Percentiles rank a stretch among this genome's conserved stretches.
Evolutionary conservation across 1,140 invertebrate genomes (phyloP).

Genomic region (Adelges cooleyi): DNA sequence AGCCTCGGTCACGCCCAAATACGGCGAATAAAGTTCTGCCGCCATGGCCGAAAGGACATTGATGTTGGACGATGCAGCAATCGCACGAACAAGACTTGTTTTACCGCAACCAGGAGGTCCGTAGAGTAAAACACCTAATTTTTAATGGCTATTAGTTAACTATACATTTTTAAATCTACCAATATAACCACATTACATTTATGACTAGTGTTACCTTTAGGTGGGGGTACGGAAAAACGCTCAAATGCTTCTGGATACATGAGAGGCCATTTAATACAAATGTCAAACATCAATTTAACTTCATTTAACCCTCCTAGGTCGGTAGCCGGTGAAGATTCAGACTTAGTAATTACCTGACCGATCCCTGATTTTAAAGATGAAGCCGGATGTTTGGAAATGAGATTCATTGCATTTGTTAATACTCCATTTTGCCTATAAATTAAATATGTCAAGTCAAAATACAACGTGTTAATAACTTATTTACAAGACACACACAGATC

Average conservation of each 20-base stretch:
- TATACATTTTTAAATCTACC: too few species aligned
- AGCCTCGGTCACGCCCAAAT: slow-evolving; percentile 53
- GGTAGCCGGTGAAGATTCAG: slow-evolving; percentile 39
- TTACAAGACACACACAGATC: slow-evolving; percentile 1
- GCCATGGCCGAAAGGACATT: slow-evolving; percentile 52
- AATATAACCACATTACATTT: neutral
- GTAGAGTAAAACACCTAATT: slow-evolving; percentile 52
- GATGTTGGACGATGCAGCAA: slow-evolving; percentile 48
- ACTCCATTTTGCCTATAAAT: neutral
- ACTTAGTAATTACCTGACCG: slow-evolving; percentile 39
- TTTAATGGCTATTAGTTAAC: neutral
- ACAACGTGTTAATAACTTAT: neutral
- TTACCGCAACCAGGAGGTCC: slow-evolving; percentile 68
- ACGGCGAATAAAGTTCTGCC: slow-evolving; percentile 55
- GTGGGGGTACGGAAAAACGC: slow-evolving; percentile 46
- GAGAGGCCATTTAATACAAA: slow-evolving; percentile 53
- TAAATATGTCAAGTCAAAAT: neutral
- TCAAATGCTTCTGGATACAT: slow-evolving; percentile 48
- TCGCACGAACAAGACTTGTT: slow-evolving; percentile 54
- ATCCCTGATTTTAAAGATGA: slow-evolving; percentile 45
- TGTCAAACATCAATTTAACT: slow-evolving; percentile 49
- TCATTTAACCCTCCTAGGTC: slow-evolving; percentile 54
- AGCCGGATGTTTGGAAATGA: slow-evolving; percentile 36
- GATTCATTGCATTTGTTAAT: neutral
- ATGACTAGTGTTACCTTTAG: slow-evolving; percentile 43